Conservation (phyloP, 2,888 invertebrate genomes). For the Netelia inedita region DNA sequence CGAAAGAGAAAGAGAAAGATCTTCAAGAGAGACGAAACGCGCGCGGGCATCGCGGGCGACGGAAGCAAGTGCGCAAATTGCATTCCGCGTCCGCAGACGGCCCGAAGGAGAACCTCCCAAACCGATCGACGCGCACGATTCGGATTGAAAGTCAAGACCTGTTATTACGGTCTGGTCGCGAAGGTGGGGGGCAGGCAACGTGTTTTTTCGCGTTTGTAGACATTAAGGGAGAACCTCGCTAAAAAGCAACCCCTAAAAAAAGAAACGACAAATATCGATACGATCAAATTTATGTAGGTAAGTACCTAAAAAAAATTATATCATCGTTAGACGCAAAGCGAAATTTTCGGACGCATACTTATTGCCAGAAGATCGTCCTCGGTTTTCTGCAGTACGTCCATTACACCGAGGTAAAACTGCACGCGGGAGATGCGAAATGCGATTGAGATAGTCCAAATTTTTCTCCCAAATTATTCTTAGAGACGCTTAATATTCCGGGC, state of each 20-base stretch:
- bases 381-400: no score
- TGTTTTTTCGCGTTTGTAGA: slow-evolving; percentile 48
- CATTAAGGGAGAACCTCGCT: slow-evolving; percentile 34
- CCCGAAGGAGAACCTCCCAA: slow-evolving; percentile 68
- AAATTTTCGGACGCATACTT: no score
- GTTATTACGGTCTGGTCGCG: slow-evolving; percentile 65
- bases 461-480: no score
- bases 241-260: slow-evolving; percentile 56
- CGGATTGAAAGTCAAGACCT: slow-evolving; percentile 69
- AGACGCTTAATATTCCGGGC: no score
- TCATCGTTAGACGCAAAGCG: neutral
- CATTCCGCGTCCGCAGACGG: slow-evolving; percentile 70
- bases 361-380: no score
- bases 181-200: slow-evolving; percentile 14
- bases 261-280: no score
- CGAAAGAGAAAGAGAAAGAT: slow-evolving; percentile 1
- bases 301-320: neutral
- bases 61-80: slow-evolving; percentile 74
- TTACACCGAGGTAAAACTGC: no score
- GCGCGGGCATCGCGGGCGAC: slow-evolving; percentile 41
- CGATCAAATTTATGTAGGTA: neutral
- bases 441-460: no score
- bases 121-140: slow-evolving; percentile 66
- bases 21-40: slow-evolving; percentile 47
- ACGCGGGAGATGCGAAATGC: no score